A percentile compares a stretch with the other conserved stretches of the same genome.
These are phyloP conservation scores for Ochropleura leucogaster DNA, from an alignment of 2,888 invertebrate genomes.

Conservation along the genomic window DNA sequence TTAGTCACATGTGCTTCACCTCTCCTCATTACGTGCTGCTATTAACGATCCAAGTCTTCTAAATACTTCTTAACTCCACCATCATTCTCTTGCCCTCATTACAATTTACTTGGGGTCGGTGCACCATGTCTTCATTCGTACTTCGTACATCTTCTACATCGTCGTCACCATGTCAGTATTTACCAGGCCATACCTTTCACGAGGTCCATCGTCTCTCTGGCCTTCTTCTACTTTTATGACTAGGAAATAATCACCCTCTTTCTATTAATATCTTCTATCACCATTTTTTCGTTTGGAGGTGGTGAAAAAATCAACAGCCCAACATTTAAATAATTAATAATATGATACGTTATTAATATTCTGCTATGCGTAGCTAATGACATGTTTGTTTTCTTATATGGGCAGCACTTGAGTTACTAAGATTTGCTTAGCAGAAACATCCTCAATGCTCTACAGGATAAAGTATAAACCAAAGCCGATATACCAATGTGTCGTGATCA, in stretches of 20 bases:
- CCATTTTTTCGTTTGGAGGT: not conserved
- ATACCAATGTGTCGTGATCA: constrained; percentile 3
- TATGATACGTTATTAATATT: constrained; percentile 2
- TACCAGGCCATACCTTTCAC: not conserved
- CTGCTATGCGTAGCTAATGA: constrained; percentile 9
- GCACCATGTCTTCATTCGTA: not conserved
- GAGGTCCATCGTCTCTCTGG: not conserved
- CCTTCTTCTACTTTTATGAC: not conserved
- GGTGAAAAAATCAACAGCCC: not conserved
- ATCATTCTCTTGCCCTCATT: not conserved
- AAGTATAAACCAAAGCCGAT: constrained; percentile 13
- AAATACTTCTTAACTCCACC: not conserved
- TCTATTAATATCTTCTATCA: not conserved
- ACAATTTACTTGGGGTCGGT: not conserved
- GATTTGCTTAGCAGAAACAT: constrained; percentile 26
- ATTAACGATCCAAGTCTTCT: not conserved
- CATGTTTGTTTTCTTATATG: constrained; percentile 27
- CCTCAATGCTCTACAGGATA: constrained; percentile 33
- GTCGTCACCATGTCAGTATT: not conserved
- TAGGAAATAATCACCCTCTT: not conserved
- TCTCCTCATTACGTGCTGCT: too few species aligned
- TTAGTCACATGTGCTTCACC: too few species aligned
- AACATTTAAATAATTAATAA: not conserved
- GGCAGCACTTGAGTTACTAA: constrained; percentile 8
- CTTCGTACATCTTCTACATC: not conserved